These are phyloP conservation scores for Ptilodon capucinus DNA, from an alignment of 2,888 invertebrate genomes.

Conservation along the genomic window DNA sequence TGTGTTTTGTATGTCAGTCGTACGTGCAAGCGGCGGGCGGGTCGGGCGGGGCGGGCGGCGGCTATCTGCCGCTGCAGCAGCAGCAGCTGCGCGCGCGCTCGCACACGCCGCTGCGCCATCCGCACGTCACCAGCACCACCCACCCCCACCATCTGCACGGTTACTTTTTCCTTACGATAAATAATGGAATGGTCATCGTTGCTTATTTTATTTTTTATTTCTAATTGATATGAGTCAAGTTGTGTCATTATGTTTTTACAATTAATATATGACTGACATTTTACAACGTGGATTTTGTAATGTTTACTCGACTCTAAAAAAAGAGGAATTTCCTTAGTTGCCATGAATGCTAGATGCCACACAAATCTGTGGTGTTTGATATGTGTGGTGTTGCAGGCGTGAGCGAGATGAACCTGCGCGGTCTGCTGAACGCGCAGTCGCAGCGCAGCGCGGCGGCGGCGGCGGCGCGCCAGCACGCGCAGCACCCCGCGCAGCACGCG, in stretches of 20 bases:
- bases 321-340: no score
- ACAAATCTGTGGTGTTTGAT: background rate
- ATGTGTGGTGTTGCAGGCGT: constrained; percentile 47
- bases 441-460: constrained; percentile 32
- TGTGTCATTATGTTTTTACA: no score
- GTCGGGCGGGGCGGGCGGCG: constrained; percentile 15
- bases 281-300: no score
- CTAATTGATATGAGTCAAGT: no score
- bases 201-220: no score
- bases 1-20: constrained; percentile 39
- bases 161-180: no score
- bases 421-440: constrained; percentile 64
- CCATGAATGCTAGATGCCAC: background rate
- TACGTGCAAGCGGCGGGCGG: constrained; percentile 47
- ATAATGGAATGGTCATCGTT: no score
- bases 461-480: constrained; percentile 28
- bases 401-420: constrained; percentile 76
- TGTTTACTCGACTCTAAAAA: no score
- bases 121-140: constrained; percentile 85
- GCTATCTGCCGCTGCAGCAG: constrained; percentile 42
- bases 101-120: constrained; percentile 76
- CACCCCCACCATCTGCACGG: constrained; percentile 84
- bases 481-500: constrained; percentile 33
- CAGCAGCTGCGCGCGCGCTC: constrained; percentile 37
- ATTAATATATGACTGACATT: no score